Base-by-base conservation (phyloP, 2,888 invertebrate species). In the Idaea straminata region DNA sequence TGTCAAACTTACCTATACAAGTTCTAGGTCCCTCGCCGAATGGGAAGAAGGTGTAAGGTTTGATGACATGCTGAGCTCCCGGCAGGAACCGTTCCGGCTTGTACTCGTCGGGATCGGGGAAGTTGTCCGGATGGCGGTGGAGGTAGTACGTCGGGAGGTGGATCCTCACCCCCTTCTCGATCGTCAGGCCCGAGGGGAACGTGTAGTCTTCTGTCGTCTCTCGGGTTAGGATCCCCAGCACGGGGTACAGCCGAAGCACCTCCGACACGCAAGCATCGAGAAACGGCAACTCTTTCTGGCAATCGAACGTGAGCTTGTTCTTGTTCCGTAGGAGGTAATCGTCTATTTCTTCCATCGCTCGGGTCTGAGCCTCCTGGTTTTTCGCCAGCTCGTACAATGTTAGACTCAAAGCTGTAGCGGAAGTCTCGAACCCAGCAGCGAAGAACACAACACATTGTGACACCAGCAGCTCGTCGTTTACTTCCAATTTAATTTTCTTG, bases 371-470 rank as follows among this genome's bases (percentile, higher is more conserved):
- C 5, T 79, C 73, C 15, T 72, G 72, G 58, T 81, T 70, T 68
- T 84, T 84, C 1, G 85, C 81, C 0, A 87, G 67, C 66, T 86
- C 84, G 62, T 77, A 86, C 4, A 87, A 65, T 2, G 81, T 76
- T 59, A 77, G 77, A 60, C 78, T 77, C 5, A 82, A 61, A 0
- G 80, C 78, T 1, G 75, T 78, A 0, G 86, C 75, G 0, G 86
- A 82, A 0, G 87, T 85, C 61, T 86, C 86, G 61, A 78, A 86
- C 0, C 87, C 87, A 36, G 83, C 86, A 7, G 69, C 77, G 60
- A 86, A 87, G 61, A 95, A 93, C 0, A 93, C 74, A 25, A 93
- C 86, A 2, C 93, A 89, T 64, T 95, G 94, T 0, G 93, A 89
- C 0, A 89, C 85, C 15, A 94, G 71, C 59, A 94, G 79, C 3